Evolutionary conservation across 2,113 vertebrate genomes (phyloP).

Genomic region (Pluvialis apricaria): DNA sequence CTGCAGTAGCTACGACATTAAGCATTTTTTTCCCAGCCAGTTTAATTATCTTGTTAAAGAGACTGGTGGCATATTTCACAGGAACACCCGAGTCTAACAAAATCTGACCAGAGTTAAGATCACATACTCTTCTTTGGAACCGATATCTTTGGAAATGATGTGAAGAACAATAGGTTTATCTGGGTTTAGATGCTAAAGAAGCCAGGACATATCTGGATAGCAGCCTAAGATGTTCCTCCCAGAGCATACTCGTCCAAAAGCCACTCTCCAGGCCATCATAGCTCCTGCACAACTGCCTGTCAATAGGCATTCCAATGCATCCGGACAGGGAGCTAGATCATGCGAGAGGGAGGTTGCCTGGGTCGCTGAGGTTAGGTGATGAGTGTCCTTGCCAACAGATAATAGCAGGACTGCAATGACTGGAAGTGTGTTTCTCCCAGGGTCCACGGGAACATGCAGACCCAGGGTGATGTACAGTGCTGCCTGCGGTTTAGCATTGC

Average conservation of each 20-base stretch:
- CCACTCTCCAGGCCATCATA: background rate
- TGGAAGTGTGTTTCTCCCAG: background rate
- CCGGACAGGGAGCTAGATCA: background rate
- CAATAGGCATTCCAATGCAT: background rate
- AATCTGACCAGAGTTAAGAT: background rate
- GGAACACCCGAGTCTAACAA: background rate
- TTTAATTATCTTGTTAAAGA: conserved; percentile 6
- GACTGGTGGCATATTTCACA: background rate
- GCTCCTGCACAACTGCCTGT: background rate
- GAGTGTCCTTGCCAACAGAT: background rate
- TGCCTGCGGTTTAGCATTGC: background rate
- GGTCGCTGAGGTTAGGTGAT: background rate
- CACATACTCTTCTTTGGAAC: background rate
- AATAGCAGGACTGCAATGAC: background rate
- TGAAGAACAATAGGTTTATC: background rate
- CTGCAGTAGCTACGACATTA: background rate
- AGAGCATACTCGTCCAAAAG: background rate
- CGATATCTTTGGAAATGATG: background rate
- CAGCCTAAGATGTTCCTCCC: background rate
- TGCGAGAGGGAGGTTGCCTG: background rate
- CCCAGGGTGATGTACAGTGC: background rate
- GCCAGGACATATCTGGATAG: background rate
- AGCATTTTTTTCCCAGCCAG: background rate
- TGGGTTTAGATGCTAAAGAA: background rate
- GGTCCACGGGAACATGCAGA: rapidly evolving